These are phyloP conservation scores for Agonum fuliginosum DNA, from an alignment of 2,888 invertebrate genomes.

Conservation along the genomic window DNA sequence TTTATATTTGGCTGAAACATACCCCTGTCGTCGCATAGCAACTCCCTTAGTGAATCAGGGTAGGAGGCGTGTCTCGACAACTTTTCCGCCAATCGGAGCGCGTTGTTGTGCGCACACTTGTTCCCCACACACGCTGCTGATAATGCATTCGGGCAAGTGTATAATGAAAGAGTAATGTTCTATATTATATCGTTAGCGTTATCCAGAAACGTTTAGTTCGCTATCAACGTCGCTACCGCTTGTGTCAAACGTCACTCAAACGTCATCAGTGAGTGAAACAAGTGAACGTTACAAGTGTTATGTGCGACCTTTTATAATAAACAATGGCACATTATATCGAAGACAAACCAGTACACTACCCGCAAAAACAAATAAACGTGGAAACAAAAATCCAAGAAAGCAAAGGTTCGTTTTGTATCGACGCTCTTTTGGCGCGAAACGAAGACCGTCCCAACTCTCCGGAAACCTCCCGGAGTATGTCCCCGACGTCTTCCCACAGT, in stretches of 20 bases:
- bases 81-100: conserved; percentile 68
- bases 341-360: conserved; percentile 49
- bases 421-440: conserved; percentile 83
- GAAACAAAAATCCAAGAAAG: conserved; percentile 71
- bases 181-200: conserved; percentile 74
- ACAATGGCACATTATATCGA: conserved; percentile 54
- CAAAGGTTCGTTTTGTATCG: conserved; percentile 89
- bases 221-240: conserved; percentile 69
- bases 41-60: conserved; percentile 66
- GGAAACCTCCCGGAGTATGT: conserved; percentile 70
- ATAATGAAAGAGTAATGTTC: conserved; percentile 73
- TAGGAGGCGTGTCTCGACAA: conserved; percentile 67
- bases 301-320: conserved; percentile 1
- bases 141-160: conserved; percentile 70
- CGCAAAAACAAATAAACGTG: conserved; percentile 65
- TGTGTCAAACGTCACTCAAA: conserved; percentile 62
- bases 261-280: not conserved
- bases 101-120: conserved; percentile 67
- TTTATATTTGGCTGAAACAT: conserved; percentile 58
- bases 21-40: conserved; percentile 67
- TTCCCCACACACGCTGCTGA: conserved; percentile 67
- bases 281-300: conserved; percentile 33
- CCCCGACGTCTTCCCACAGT: conserved; percentile 76
- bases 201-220: conserved; percentile 73
- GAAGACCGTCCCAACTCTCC: conserved; percentile 68